Percentiles rank a stretch among this genome's conserved stretches.
Evolutionary conservation across 2,113 vertebrate genomes (phyloP).

Genomic region (Myiagra hebetior): DNA sequence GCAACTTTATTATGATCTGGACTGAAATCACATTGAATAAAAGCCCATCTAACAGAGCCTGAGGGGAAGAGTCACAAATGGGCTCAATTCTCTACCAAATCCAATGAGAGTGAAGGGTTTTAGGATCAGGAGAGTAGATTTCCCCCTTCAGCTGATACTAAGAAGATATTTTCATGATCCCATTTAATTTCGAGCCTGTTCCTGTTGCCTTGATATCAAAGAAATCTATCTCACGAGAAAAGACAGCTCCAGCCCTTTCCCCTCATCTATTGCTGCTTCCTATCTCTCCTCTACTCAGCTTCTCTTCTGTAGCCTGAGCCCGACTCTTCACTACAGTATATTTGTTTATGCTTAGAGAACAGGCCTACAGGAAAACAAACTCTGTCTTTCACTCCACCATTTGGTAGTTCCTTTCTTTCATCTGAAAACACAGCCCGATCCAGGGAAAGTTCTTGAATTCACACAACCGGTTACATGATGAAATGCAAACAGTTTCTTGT

Average conservation of each 20-base stretch:
- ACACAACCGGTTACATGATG: conserved; percentile 44
- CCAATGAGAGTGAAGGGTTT: background rate
- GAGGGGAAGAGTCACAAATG: conserved; percentile 15
- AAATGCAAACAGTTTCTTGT: conserved; percentile 62
- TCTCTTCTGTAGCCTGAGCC: background rate
- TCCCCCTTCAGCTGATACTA: background rate
- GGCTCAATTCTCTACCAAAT: background rate
- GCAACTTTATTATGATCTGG: conserved; percentile 50
- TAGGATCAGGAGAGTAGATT: background rate
- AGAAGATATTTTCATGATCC: background rate
- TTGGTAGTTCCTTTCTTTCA: conserved; percentile 55
- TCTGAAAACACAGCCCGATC: conserved; percentile 41
- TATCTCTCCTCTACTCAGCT: background rate
- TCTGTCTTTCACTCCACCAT: conserved; percentile 7
- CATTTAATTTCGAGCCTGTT: background rate
- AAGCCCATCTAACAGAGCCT: conserved; percentile 22
- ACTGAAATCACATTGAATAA: conserved; percentile 41
- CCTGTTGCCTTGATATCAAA: background rate
- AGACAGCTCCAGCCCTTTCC: background rate
- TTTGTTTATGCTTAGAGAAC: conserved; percentile 29
- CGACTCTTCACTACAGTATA: background rate
- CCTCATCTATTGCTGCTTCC: background rate
- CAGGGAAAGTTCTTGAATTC: conserved; percentile 41
- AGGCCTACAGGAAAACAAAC: conserved; percentile 45
- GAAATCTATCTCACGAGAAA: background rate